Conservation (phyloP, 2,797 vertebrate genomes). For the Sorex maritimensis region DNA sequence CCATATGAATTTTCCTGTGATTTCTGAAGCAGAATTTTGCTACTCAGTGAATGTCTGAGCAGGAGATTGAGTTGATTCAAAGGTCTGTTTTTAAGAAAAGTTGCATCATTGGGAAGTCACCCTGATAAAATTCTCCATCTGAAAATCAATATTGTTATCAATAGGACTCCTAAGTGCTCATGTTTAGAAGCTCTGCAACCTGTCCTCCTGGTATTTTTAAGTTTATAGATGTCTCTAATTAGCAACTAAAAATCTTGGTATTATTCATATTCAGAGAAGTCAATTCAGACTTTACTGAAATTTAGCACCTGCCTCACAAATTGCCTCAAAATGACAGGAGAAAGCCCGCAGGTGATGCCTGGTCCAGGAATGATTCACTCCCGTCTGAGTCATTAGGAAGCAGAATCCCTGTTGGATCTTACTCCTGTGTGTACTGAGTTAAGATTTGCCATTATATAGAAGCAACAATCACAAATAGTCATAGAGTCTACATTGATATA, state of each 20-base stretch:
- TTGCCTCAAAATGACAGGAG: background rate
- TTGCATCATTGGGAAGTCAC: background rate
- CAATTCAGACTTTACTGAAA: background rate
- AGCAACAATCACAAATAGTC: background rate
- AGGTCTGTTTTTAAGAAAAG: background rate
- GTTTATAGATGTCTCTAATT: background rate
- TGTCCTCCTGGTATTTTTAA: background rate
- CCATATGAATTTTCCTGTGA: background rate
- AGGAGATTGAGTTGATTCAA: slow-evolving; percentile 3
- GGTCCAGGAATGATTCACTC: background rate
- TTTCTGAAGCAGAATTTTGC: background rate
- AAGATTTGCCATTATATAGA: slow-evolving; percentile 14
- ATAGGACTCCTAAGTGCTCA: background rate
- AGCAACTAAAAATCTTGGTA: background rate
- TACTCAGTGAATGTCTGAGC: background rate
- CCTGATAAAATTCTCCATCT: background rate
- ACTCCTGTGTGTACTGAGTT: background rate
- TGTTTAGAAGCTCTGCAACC: background rate
- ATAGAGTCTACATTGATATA: background rate
- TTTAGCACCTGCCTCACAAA: background rate
- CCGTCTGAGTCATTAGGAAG: background rate
- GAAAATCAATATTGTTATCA: background rate
- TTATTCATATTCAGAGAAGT: background rate
- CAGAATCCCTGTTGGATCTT: background rate
- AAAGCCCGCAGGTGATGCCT: too few relatives aligned